A percentile compares a stretch with the other conserved stretches of the same genome.
Conservation (phyloP, 35 echinoderm and acorn worm species). For the Ophioderma brevispina region DNA sequence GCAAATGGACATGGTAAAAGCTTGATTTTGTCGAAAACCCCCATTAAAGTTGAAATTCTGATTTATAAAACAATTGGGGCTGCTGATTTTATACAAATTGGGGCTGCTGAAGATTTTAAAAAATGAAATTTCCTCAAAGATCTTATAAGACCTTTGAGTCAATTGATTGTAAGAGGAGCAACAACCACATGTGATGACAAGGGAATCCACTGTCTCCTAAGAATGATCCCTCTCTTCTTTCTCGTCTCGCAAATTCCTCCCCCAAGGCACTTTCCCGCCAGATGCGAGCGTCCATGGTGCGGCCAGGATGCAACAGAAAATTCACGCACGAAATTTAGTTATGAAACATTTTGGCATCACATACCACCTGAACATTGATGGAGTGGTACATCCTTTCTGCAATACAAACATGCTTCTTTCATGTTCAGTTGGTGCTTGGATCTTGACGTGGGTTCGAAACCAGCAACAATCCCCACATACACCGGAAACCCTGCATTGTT, state of each 20-base stretch:
- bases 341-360: constrained; percentile 21
- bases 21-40: too few species aligned
- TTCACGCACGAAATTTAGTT: too few species aligned
- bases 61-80: too few species aligned
- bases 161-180: too few species aligned
- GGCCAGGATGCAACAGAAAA: too few species aligned
- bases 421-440: constrained; percentile 6
- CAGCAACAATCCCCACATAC: background rate
- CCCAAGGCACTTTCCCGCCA: background rate
- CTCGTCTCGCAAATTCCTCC: background rate
- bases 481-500: constrained; percentile 8
- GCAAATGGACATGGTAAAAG: too few species aligned
- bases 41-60: too few species aligned
- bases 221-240: background rate
- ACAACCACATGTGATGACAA: background rate
- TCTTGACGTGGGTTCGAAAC: constrained; percentile 11
- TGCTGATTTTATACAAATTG: too few species aligned
- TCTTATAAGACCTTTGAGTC: too few species aligned
- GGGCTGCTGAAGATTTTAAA: too few species aligned
- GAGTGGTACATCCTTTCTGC: constrained; percentile 49
- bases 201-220: constrained; percentile 10
- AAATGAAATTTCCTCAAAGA: too few species aligned
- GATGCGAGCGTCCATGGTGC: constrained; percentile 10
- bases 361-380: constrained; percentile 40
- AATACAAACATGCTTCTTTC: constrained; percentile 36